Base-by-base conservation (phyloP, 2,797 vertebrate genomes). In the Falco cherrug region DNA sequence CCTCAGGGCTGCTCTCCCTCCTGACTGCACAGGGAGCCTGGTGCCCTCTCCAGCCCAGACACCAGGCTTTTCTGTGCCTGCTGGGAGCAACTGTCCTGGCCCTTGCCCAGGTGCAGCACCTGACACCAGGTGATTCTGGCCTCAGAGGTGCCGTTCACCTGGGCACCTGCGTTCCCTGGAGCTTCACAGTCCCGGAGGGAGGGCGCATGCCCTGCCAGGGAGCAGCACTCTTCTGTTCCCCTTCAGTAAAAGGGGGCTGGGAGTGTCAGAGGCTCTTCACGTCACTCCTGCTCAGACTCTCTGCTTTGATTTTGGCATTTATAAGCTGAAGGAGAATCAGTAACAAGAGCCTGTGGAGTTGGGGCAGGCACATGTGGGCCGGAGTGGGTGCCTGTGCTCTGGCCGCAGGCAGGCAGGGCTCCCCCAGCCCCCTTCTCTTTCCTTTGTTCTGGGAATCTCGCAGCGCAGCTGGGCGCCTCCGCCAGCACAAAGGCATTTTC, bases 121-220 rank as follows among this genome's bases (percentile, higher is more conserved):
- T 21, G 4, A 9, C 20, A 56, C 20, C 10, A 5, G 26, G 37
- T 1, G 0, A 4, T 35, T 35, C 65, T 29, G 65, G 15, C 29
- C 26, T 37, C 39, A 35, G 35, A 45, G 45, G 39, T 45, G 76
- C 63, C 4, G 6, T 53, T n/a, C 18, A 21, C 20, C 74, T 3
- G 4, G 35, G 21, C 10, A 41, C 47, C 47, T 16, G 3, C 8
- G 1, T 16, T 51, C 75, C 18, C 19, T 11, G 24, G 22, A 41
- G 45, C 47, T 29, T 35, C 3, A 12, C 31, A 7, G 19, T 41
- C 65, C 79, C 18, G 19, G 45, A 50, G 31, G 25, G 35, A 59
- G 28, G 65, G 31, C 18, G 37, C 17, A 11, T 31, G 5, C 20
- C 20, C 16, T 13, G 31, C 33, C 35, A n/a, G 31, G 25, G 16